phyloP scores from a whole-genome alignment of 2,888 invertebrate species.

The Diachrysia chrysitis region DNA sequence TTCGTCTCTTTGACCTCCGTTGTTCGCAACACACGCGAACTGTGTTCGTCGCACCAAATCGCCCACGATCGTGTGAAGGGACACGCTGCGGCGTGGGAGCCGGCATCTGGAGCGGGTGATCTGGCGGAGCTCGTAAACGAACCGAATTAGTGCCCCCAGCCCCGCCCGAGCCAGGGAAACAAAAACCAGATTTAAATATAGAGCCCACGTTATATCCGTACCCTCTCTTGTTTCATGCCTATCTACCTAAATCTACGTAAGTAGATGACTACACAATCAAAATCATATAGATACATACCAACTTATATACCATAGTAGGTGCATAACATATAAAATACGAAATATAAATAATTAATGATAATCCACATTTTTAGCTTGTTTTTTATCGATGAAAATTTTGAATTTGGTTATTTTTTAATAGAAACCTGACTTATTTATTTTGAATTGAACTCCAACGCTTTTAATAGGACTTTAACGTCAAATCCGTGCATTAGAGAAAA shows the following conservation, averaged over 20 bases:
- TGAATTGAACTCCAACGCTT: constrained; percentile 33
- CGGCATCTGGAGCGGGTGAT: constrained; percentile 80
- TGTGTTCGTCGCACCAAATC: constrained; percentile 57
- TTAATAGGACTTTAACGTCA: too few relatives aligned
- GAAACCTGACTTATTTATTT: too few relatives aligned
- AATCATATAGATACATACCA: not conserved
- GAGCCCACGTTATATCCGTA: constrained; percentile 60
- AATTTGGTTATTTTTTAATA: too few relatives aligned
- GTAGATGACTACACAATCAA: not conserved
- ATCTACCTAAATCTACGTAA: not conserved
- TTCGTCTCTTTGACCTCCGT: not conserved
- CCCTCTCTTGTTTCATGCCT: constrained; percentile 44
- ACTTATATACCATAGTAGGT: not conserved
- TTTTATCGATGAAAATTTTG: too few relatives aligned
- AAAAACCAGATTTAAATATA: constrained; percentile 82
- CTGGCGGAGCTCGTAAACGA: constrained; percentile 83
- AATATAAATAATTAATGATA: too few relatives aligned
- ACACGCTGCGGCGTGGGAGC: constrained; percentile 80
- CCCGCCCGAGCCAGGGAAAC: constrained; percentile 71
- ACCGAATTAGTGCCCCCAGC: constrained; percentile 82
- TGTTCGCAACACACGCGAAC: constrained; percentile 20
- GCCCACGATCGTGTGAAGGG: constrained; percentile 70
- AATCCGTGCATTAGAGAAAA: constrained; percentile 20
- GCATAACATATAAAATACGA: too few relatives aligned
- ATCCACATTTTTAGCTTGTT: too few relatives aligned